These are phyloP conservation scores for Solenopsis fugax DNA, from an alignment of 1,140 invertebrate genomes.

Conservation along the genomic window DNA sequence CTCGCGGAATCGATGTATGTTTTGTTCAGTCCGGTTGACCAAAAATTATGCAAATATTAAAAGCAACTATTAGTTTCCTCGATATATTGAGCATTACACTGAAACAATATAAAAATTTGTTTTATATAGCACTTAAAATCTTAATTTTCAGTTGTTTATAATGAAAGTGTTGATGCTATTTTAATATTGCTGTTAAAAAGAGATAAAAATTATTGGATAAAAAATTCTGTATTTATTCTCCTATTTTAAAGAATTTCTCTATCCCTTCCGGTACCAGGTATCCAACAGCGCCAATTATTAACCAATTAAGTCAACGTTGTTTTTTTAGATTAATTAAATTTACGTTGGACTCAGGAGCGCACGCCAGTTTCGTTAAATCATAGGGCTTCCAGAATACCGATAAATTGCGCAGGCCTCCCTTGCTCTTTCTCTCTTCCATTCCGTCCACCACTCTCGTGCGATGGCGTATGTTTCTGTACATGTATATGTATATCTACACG, in stretches of 20 bases:
- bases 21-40: neutral
- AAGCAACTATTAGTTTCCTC: neutral
- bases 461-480: slow-evolving; percentile 1
- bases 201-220: neutral
- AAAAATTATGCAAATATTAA: neutral
- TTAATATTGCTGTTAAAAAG: neutral
- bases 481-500: neutral
- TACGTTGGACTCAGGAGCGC: neutral
- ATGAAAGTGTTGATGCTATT: neutral
- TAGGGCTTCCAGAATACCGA: slow-evolving; percentile 42
- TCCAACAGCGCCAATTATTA: slow-evolving; percentile 35
- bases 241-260: neutral
- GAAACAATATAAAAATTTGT: neutral
- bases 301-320: slow-evolving; percentile 32
- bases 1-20: neutral
- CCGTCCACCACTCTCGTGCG: slow-evolving; percentile 24
- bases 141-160: neutral
- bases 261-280: neutral
- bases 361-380: slow-evolving; percentile 32
- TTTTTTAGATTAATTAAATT: slow-evolving; percentile 37
- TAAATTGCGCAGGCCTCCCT: slow-evolving; percentile 30
- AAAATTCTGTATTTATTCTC: neutral
- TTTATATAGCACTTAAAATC: neutral
- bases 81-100: neutral
- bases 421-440: neutral